Evolutionary conservation across 2,888 invertebrate species (phyloP).

Genomic region (Caenorhabditis sp.): DNA sequence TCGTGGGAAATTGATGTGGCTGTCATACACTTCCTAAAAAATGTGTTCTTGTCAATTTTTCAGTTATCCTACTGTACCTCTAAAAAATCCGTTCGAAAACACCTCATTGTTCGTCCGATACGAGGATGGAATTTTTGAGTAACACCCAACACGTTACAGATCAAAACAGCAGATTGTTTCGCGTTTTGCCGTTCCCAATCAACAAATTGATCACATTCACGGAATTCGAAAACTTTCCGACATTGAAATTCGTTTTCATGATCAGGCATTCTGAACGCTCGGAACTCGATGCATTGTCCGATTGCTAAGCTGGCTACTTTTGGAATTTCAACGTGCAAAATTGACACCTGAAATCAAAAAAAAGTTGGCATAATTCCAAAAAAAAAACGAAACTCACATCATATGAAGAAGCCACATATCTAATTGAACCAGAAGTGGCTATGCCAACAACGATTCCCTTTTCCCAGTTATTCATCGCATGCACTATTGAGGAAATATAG

Average conservation of each 20-base stretch:
- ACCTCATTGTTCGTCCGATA: not conserved
- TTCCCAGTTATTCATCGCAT: not conserved
- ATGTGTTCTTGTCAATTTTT: not conserved
- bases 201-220: not conserved
- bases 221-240: not conserved
- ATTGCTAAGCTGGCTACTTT: not conserved
- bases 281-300: not conserved
- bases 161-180: not conserved
- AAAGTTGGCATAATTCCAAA: not conserved
- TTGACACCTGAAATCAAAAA: not conserved
- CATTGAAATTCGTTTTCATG: not conserved
- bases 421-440: not conserved
- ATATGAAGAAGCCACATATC: not conserved
- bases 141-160: not conserved
- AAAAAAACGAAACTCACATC: not conserved
- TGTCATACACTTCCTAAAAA: not conserved
- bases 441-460: not conserved
- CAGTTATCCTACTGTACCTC: not conserved
- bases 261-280: not conserved
- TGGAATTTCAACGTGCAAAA: not conserved
- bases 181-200: not conserved
- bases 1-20: not conserved
- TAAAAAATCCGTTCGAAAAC: not conserved
- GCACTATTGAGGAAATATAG: too few species aligned
- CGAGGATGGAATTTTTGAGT: not conserved